Base-by-base conservation (phyloP, 2,113 vertebrate genomes). In the Dicrurus megarhynchus region DNA sequence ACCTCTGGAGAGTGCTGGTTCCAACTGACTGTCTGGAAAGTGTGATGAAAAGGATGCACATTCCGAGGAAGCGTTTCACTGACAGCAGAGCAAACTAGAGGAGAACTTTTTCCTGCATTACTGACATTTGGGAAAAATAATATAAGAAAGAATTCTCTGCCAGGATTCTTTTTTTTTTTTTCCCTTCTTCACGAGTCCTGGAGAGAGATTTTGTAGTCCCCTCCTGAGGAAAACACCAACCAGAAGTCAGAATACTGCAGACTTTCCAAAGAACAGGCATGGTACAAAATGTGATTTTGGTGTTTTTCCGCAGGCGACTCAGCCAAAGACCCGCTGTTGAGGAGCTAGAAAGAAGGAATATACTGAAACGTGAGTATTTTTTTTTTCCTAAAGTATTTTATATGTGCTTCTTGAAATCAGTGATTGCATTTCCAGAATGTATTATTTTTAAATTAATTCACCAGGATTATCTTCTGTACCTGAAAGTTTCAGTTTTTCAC, bases 241-340 rank as follows among this genome's bases (percentile, higher is more conserved):
- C 59, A 91, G 52, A 83, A 85, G 71, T 93, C 44, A 84, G 85
- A 76, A 56, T 32, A 89, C 64, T 75, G 77, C 80, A 81, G 95
- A 83, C 96, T 95, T 94, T 60, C n/a, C 77, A 79, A 84, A 92
- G 91, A 76, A 59, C 81, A 86, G 70, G 63, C 96, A 99, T 99
- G 99, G 99, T 99, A 97, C 99, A 99, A 98, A 99, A 99, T 95
- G 98, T 99, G 94, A 99, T 99, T 96, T 97, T 99, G 94, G 99
- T 99, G 98, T 99, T 99, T 98, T 99, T 99, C 97, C 99, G 99
- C 98, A 99, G 99, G 98, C 98, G 99, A 96, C 98, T 99, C 97
- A 99, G 99, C 98, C 99, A 99, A 97, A 98, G 99, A 96, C 99
- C 99, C 13, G 99, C 99, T 6, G 99, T 99, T 96, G 99, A 99